Percentiles rank a stretch among this genome's conserved stretches.
Conservation (phyloP, 2,797 vertebrate genomes). For the Anabacerthia variegaticeps region DNA sequence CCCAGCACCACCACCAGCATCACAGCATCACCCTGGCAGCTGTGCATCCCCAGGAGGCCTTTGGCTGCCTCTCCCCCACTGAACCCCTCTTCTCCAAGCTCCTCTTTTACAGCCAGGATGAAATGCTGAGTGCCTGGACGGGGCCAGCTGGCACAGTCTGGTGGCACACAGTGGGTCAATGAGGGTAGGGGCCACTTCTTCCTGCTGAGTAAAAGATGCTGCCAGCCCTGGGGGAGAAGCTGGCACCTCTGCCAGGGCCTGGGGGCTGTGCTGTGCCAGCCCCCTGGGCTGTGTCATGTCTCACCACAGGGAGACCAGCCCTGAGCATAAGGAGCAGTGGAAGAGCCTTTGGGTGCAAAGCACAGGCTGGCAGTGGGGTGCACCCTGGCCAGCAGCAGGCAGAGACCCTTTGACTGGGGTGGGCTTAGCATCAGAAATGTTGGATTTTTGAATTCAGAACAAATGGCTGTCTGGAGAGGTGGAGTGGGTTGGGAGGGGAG, state of each 20-base stretch:
- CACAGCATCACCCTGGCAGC: neutral
- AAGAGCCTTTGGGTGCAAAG: neutral
- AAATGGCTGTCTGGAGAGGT: neutral
- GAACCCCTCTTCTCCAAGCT: neutral
- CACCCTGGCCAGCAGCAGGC: too few relatives aligned
- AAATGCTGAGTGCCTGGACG: neutral
- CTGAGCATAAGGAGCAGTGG: neutral
- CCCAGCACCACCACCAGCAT: neutral
- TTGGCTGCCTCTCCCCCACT: neutral
- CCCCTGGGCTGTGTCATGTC: neutral
- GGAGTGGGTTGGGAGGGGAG: neutral
- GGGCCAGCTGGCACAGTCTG: neutral
- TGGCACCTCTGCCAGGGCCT: neutral
- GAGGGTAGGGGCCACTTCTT: neutral
- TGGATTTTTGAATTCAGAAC: neutral
- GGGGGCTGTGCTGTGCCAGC: neutral
- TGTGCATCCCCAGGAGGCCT: neutral
- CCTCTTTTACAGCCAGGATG: neutral
- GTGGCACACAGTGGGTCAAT: accelerated
- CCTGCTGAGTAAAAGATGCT: neutral
- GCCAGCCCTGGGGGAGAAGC: neutral
- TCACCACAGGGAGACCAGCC: neutral
- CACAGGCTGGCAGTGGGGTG: neutral
- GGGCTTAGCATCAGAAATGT: neutral
- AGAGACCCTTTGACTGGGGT: too few relatives aligned